Base-by-base conservation (phyloP, 2,888 invertebrate species). In the Drosophila austrosaltans region DNA sequence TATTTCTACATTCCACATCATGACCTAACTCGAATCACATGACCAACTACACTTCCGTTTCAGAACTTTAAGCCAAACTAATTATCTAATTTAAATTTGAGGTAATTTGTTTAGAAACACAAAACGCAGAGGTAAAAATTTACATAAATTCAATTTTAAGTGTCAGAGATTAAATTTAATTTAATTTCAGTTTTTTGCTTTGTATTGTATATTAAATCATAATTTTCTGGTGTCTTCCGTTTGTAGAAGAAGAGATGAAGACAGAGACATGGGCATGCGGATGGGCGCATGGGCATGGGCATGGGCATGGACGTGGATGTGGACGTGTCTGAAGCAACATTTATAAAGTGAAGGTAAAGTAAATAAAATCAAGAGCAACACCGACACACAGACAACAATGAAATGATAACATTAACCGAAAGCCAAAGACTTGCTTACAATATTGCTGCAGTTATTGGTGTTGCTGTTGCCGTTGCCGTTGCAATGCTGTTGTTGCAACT, bases 371-470 rank as follows among this genome's bases (percentile, higher is more conserved):
- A 48, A 48, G 48, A 48, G 22, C 48, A 48, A 48, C 48, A 48
- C 48, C 22, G 48, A 48, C 48, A 48, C 40, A 40, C 40, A n/a
- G 25, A 62, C 42, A 62, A 67, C 60, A 69, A 70, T 63, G 69
- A 70, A 70, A 70, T 42, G 42, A 22, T 44, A 16, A 56, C 60
- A 66, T 59, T 60, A 28, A 44, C 32, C 4, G 40, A 28, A 16
- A 62, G 30, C 69, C 44, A 48, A 22, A 44, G 44, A 68, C 44
- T 58, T 53, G 57, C 12, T 36, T 59, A 66, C 67, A 54, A 25
- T 40, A n/a, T 22, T 64, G 40, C 7, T 58, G 64, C n/a, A 25
- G 25, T n/a, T 42, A 28, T 4, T 30, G 30, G n/a, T 57, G 39
- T 36, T 58, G 58, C 25, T 25, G 66, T 42, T 68, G 39, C 56